Percentiles rank a stretch among this genome's conserved stretches.
Conservation (phyloP, 2,113 vertebrate genomes). For the Pseudonaja textilis region DNA sequence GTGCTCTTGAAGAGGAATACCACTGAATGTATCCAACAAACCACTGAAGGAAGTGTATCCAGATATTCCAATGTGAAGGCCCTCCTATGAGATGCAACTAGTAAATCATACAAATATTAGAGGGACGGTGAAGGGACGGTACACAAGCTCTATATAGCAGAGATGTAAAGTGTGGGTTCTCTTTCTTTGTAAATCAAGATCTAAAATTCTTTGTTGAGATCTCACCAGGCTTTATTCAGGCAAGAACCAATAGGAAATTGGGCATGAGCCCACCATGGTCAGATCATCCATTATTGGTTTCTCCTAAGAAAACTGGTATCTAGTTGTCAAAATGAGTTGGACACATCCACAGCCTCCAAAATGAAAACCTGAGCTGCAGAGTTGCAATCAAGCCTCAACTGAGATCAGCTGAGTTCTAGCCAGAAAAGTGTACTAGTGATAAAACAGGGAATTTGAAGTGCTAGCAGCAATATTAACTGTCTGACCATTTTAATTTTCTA, state of each 20-base stretch:
- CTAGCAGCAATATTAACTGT: not conserved
- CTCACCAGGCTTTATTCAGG: not conserved
- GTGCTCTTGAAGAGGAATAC: not conserved
- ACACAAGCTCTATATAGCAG: not conserved
- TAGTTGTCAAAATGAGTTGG: not conserved
- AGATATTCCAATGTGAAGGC: not conserved
- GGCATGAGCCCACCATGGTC: not conserved
- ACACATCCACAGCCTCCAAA: not conserved
- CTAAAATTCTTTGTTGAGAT: not conserved
- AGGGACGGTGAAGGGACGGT: not conserved
- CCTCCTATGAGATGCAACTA: not conserved
- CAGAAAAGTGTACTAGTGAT: not conserved
- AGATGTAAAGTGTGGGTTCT: not conserved
- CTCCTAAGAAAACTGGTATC: not conserved
- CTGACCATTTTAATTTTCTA: not conserved
- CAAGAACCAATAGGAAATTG: not conserved
- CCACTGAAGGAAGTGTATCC: not conserved
- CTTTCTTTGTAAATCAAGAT: not conserved
- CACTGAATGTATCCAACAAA: not conserved
- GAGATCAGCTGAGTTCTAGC: not conserved
- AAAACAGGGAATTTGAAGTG: not conserved
- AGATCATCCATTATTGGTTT: not conserved
- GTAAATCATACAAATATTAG: not conserved
- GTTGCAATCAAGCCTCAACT: not conserved
- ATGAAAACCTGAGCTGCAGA: not conserved